Conservation (phyloP, 2,888 invertebrate genomes). For the Flexamia atlantica region DNA sequence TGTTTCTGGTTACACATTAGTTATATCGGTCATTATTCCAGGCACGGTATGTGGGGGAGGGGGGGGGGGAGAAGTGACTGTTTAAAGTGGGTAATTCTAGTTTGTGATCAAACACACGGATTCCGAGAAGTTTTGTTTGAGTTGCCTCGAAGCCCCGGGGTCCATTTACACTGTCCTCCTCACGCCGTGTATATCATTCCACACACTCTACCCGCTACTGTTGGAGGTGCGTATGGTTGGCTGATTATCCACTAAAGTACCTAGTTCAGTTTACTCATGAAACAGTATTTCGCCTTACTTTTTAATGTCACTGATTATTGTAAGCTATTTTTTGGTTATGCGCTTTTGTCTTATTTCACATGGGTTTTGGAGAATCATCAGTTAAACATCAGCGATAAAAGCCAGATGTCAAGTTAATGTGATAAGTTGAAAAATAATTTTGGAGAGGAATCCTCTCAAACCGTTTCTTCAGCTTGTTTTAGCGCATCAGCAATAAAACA, state of each 20-base stretch:
- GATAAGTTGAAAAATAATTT: no score
- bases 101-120: conserved; percentile 12
- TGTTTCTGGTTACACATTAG: not conserved
- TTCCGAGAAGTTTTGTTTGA: conserved; percentile 34
- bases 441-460: no score
- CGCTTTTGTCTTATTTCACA: no score
- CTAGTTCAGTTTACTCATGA: not conserved
- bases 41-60: not conserved
- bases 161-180: conserved; percentile 5
- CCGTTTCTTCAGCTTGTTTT: no score
- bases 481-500: no score
- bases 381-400: no score
- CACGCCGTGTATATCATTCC: not conserved
- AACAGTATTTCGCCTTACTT: no score
- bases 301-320: no score
- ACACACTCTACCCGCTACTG: not conserved
- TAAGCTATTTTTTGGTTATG: no score
- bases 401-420: no score
- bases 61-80: not conserved
- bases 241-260: not conserved
- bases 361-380: no score
- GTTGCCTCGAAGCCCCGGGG: not conserved
- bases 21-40: not conserved
- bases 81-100: conserved; percentile 1
- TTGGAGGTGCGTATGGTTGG: not conserved